These are phyloP conservation scores for Caradrina clavipalpis DNA, from an alignment of 2,888 invertebrate species.

Conservation along the genomic window DNA sequence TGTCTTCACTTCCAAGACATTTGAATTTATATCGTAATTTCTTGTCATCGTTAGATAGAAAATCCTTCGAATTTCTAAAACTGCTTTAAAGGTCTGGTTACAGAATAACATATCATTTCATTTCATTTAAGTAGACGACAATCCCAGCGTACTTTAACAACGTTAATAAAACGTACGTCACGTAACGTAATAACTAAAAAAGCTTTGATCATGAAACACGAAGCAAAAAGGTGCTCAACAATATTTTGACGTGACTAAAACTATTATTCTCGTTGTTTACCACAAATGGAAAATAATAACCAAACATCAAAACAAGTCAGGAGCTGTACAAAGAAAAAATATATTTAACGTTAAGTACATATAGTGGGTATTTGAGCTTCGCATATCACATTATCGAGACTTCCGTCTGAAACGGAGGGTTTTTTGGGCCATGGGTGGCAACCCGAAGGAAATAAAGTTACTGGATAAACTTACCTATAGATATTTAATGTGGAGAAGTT, in stretches of 20 bases:
- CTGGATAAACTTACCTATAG: slow-evolving; percentile 60
- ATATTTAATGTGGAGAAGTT: slow-evolving; percentile 62
- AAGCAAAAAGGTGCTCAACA: slow-evolving; percentile 5
- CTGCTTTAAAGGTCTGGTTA: neutral
- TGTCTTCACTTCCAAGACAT: too few species aligned
- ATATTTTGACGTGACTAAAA: slow-evolving; percentile 30
- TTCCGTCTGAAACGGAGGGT: slow-evolving; percentile 59
- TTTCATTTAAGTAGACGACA: slow-evolving; percentile 1
- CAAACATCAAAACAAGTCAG: slow-evolving; percentile 59
- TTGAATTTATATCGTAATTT: neutral
- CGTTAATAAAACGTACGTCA: slow-evolving; percentile 1
- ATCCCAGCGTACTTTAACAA: neutral
- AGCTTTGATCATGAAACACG: slow-evolving; percentile 17
- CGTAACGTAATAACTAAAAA: slow-evolving; percentile 6
- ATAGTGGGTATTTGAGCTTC: slow-evolving; percentile 63
- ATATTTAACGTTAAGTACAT: slow-evolving; percentile 57
- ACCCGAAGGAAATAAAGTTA: slow-evolving; percentile 58
- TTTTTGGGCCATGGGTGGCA: slow-evolving; percentile 55
- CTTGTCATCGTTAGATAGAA: neutral
- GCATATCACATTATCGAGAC: slow-evolving; percentile 74
- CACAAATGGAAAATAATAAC: slow-evolving; percentile 51
- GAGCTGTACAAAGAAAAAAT: slow-evolving; percentile 54
- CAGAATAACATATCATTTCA: neutral
- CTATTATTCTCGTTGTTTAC: slow-evolving; percentile 35
- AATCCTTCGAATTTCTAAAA: neutral